A percentile compares a stretch with the other conserved stretches of the same genome.
Conservation (phyloP, 2,113 vertebrate genomes). For the Manacus vitellinus region DNA sequence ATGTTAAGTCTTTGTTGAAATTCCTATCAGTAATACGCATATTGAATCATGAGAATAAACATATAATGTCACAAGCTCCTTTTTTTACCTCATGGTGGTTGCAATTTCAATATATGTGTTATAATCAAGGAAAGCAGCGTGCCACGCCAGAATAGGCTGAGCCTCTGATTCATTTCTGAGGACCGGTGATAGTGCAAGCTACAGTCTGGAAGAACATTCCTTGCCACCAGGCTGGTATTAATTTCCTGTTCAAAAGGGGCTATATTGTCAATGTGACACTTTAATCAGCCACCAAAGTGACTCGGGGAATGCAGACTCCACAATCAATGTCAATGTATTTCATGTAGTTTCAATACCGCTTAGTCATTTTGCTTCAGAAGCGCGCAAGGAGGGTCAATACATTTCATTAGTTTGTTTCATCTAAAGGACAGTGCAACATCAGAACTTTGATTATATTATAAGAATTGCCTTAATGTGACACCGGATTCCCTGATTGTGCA, state of each 20-base stretch:
- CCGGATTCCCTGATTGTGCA: slow-evolving; percentile 67
- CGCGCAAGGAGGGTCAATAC: slow-evolving; percentile 75
- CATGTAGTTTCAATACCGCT: slow-evolving; percentile 60
- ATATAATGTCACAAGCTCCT: not conserved
- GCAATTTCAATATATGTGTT: slow-evolving; percentile 46
- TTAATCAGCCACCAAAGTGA: slow-evolving; percentile 77
- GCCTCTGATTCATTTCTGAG: slow-evolving; percentile 35
- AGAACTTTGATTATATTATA: slow-evolving; percentile 77
- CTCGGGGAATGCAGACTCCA: slow-evolving; percentile 68
- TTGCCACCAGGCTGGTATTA: slow-evolving; percentile 73
- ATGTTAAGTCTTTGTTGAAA: slow-evolving; percentile 46
- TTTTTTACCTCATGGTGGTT: not conserved
- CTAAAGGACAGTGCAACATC: slow-evolving; percentile 71
- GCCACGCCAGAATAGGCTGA: not conserved
- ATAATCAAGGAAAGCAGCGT: slow-evolving; percentile 23
- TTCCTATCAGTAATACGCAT: slow-evolving; percentile 43
- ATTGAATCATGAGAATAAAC: slow-evolving; percentile 41
- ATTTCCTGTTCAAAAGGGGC: slow-evolving; percentile 80
- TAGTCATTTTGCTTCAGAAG: slow-evolving; percentile 75
- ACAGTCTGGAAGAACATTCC: slow-evolving; percentile 54
- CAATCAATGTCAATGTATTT: slow-evolving; percentile 78
- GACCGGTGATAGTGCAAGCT: slow-evolving; percentile 24
- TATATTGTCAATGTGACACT: slow-evolving; percentile 78
- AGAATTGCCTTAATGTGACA: slow-evolving; percentile 75
- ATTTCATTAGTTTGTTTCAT: slow-evolving; percentile 82